Conservation (phyloP, 2,888 invertebrate species). For the Drosophila ezoana region DNA sequence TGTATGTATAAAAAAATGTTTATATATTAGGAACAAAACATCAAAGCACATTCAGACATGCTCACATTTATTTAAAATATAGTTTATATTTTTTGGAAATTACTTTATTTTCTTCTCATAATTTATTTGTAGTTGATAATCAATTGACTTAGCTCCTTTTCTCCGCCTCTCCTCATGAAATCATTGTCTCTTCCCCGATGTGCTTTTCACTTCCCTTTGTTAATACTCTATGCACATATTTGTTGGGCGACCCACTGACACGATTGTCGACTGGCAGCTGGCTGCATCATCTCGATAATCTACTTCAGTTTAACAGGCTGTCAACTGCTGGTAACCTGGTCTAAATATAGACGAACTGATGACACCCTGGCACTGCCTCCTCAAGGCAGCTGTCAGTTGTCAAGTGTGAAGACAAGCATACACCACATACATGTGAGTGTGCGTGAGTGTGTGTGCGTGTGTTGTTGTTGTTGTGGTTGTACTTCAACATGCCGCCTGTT, state of each 20-base stretch:
- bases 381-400: constrained; percentile 22
- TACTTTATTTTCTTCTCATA: background rate
- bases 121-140: background rate
- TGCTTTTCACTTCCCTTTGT: background rate
- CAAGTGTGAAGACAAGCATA: constrained; percentile 11
- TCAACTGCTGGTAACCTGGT: constrained; percentile 27
- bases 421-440: background rate
- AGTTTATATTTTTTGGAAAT: no score
- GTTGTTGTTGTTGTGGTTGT: background rate
- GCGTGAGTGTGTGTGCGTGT: constrained; percentile 1
- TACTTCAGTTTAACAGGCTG: constrained; percentile 47
- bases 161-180: background rate
- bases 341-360: constrained; percentile 42
- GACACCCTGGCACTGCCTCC: constrained; percentile 31
- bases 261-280: constrained; percentile 44
- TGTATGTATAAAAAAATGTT: no score
- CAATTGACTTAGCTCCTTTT: background rate
- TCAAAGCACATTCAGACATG: no score
- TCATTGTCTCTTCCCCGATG: background rate
- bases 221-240: constrained; percentile 5
- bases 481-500: constrained; percentile 43
- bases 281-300: constrained; percentile 49
- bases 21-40: no score
- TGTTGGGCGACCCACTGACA: constrained; percentile 51
- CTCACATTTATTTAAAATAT: no score